These are phyloP conservation scores for Barnardius zonarius DNA, from an alignment of 2,113 vertebrate species.

Conservation along the genomic window DNA sequence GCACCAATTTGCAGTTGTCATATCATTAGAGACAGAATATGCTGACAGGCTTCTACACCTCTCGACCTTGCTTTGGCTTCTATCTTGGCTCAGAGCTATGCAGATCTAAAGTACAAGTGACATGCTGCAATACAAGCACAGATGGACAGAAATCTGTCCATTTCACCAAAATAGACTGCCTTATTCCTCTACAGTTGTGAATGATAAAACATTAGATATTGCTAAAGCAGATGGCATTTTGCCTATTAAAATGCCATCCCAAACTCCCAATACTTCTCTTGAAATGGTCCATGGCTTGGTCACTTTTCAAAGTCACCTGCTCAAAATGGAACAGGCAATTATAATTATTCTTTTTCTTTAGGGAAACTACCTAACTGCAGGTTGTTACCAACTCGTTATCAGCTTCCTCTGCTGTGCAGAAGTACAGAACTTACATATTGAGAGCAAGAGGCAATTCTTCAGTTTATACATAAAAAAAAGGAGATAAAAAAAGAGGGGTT, in stretches of 20 bases:
- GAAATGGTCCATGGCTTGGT: conserved; percentile 33
- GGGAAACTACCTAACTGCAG: background rate
- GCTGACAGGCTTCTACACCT: conserved; percentile 74
- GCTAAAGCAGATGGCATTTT: conserved; percentile 76
- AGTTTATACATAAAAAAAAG: background rate
- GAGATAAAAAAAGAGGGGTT: background rate
- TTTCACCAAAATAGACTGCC: conserved; percentile 68
- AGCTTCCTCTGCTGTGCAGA: background rate
- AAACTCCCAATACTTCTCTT: conserved; percentile 50
- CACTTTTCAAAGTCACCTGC: conserved; percentile 23
- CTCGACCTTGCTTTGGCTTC: conserved; percentile 75
- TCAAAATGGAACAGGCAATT: conserved; percentile 1
- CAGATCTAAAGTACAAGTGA: conserved; percentile 78
- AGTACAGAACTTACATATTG: background rate
- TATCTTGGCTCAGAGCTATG: conserved; percentile 72
- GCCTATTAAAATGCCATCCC: conserved; percentile 63
- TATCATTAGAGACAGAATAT: conserved; percentile 68
- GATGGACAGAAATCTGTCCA: conserved; percentile 87
- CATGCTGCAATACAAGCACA: conserved; percentile 76
- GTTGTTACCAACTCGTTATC: background rate
- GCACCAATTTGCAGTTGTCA: conserved; percentile 70
- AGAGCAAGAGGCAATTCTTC: background rate
- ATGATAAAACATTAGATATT: conserved; percentile 78
- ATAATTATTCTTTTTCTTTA: background rate
- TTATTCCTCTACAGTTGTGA: conserved; percentile 73